Evolutionary conservation across 2,888 invertebrate genomes (phyloP).

Genomic region (Plemyria rubiginata): DNA sequence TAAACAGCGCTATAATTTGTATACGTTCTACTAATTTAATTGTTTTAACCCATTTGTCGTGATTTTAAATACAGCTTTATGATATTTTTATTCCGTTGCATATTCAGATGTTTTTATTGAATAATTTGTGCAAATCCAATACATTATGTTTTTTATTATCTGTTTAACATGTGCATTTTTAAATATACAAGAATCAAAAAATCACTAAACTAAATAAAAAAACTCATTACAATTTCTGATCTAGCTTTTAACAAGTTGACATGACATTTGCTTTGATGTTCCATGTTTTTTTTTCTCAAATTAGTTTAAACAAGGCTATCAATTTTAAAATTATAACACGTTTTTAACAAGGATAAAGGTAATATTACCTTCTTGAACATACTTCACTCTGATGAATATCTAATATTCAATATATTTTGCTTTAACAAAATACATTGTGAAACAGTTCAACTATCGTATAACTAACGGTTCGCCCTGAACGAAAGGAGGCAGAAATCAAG

Average conservation of each 20-base stretch:
- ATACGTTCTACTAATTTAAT: neutral
- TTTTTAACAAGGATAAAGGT: neutral
- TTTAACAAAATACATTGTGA: no score
- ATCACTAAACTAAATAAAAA: neutral
- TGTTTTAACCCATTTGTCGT: neutral
- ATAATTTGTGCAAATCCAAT: neutral
- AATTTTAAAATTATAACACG: neutral
- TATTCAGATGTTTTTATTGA: slow-evolving; percentile 4
- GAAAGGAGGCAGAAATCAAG: no score
- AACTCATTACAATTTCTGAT: slow-evolving; percentile 2
- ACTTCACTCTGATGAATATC: no score
- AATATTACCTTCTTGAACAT: no score
- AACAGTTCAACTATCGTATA: no score
- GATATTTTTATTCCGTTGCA: neutral
- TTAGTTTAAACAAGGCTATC: neutral
- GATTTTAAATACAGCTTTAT: neutral
- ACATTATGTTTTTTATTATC: slow-evolving; percentile 6
- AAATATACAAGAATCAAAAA: neutral
- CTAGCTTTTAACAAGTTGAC: neutral
- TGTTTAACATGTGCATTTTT: neutral
- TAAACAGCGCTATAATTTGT: no score
- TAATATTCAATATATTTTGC: no score
- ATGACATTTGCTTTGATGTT: slow-evolving; percentile 1
- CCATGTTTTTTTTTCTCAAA: neutral
- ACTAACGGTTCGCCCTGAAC: no score